Evolutionary conservation across 2,888 invertebrate species (phyloP).

Genomic region (Plagodis pulveraria): DNA sequence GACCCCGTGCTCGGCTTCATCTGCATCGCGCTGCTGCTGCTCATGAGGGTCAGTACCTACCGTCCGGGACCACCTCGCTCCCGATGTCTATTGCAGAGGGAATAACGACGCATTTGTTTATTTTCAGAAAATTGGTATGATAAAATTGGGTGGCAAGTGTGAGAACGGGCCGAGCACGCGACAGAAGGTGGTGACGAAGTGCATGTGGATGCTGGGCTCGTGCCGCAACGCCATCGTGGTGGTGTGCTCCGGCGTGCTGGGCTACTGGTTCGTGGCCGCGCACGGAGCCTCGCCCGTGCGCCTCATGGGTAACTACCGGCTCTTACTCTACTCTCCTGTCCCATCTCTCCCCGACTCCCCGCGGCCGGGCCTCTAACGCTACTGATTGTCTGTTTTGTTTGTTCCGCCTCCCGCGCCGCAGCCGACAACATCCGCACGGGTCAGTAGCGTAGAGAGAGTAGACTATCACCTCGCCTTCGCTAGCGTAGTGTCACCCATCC

Average conservation of each 20-base stretch:
- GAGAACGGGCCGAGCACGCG: conserved; percentile 80
- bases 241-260: conserved; percentile 89
- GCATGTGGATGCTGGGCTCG: conserved; percentile 91
- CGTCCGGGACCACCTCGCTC: not conserved
- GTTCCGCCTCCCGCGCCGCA: too few relatives aligned
- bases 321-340: too few relatives aligned
- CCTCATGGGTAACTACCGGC: conserved; percentile 85
- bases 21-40: conserved; percentile 90
- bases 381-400: too few relatives aligned
- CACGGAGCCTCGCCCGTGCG: conserved; percentile 86
- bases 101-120: conserved; percentile 23
- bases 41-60: conserved; percentile 87
- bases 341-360: not conserved
- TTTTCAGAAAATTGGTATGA: conserved; percentile 87
- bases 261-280: conserved; percentile 84
- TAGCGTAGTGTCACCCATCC: not conserved
- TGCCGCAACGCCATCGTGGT: conserved; percentile 94
- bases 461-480: too few relatives aligned
- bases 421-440: too few relatives aligned
- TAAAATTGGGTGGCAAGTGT: conserved; percentile 85
- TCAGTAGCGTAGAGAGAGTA: too few relatives aligned
- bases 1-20: conserved; percentile 90
- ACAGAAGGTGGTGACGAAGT: conserved; percentile 86
- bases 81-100: too few relatives aligned
- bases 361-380: not conserved